Evolutionary conservation across 2,888 invertebrate genomes (phyloP), one percentile per base, ranked within the genome.

Genomic region (Agonopterix subpropinquella): DNA sequence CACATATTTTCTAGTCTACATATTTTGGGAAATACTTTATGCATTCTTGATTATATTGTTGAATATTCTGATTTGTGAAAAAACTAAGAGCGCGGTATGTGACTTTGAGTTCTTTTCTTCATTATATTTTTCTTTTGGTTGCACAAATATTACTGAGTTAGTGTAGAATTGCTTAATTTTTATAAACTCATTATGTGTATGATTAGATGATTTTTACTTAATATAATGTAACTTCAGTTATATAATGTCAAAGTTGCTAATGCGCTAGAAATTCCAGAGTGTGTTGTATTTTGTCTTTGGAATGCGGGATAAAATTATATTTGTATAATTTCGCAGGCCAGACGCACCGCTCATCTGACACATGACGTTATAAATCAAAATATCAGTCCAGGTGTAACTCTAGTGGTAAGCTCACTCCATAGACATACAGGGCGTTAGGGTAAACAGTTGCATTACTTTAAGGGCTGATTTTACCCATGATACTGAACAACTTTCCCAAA

Each of bases 311-410:
- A 3, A 18, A 18, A 18, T 18, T 18, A 18, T 18, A 18, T 18
- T 18, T 28, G 4, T 4, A 28, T 5, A 28, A 5, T 28, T 28
- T 28, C 28, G 8, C 39, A 39, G 45, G 45, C 18, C 18, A n/a
- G 9, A 45, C 37, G 9, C 1, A 11, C 18, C n/a, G 15, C 45
- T 7, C 39, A 39, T 41, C 4, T 45, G 11, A 8, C 11, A n/a
- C 45, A 45, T 11, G 70, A 76, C 51, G 75, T 84, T 41, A 76
- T 84, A 47, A 76, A 77, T 50, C 68, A 62, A 44, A 65, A 77
- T 53, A 59, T 73, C 2, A 67, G 73, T 43, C 51, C 67, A 28
- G 51, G 60, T 18, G 56, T 82, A 8, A 73, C 39, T 10, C 39
- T 8, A 11, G 11, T 11, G 28, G 28, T 28, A 28, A 28, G 39